Base-by-base conservation (phyloP, 2,113 vertebrate genomes). In the Colossoma macropomum region DNA sequence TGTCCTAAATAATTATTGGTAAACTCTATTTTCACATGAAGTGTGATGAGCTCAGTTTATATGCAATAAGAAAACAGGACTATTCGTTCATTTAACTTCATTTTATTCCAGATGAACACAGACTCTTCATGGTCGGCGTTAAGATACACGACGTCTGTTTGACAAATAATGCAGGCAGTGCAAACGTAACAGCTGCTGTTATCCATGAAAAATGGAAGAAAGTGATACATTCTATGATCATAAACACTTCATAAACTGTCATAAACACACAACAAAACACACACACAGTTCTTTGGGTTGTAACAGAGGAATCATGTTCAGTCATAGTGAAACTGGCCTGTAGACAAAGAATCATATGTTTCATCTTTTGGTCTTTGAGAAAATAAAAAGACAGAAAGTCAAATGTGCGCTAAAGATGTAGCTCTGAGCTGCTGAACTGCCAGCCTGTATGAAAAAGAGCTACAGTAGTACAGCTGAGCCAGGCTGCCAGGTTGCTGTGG, bases 161-260 rank as follows among this genome's bases (percentile, higher is more conserved):
- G 9, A 23, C 56, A n/a, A n/a, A 8, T 12, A 62, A 23, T 9
- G 25, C 59, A 12, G 59, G n/a, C 11, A 10, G n/a, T 62, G 59
- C 59, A 62, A 25, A 62, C 52, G 23, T 45, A 69, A 48, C 38
- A 28, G 41, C 30, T 75, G 45, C 80, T 75, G 32, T 59, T 54
- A 60, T 82, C 62, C 50, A 2, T 68, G 59, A 62, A 68, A 23
- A 27, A 25, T 27, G 10, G 23, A 27, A 62, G 5, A 62, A 12
- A 25, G 1, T 0, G 41, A 62, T 27, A n/a, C 17, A 45, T 27
- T 50, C 0, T 12, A 70, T 15, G 27, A 3, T 23, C 9, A 34
- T 4, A 41, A 19, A 23, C 2, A 48, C 9, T 23, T 69, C 21
- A 56, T 1, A 10, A 48, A 25, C 11, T 9, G 10, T 1, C 34